Percentiles rank a stretch among this genome's conserved stretches.
These are phyloP conservation scores for Halictus ligatus DNA, from an alignment of 2,888 invertebrate species.

Conservation along the genomic window DNA sequence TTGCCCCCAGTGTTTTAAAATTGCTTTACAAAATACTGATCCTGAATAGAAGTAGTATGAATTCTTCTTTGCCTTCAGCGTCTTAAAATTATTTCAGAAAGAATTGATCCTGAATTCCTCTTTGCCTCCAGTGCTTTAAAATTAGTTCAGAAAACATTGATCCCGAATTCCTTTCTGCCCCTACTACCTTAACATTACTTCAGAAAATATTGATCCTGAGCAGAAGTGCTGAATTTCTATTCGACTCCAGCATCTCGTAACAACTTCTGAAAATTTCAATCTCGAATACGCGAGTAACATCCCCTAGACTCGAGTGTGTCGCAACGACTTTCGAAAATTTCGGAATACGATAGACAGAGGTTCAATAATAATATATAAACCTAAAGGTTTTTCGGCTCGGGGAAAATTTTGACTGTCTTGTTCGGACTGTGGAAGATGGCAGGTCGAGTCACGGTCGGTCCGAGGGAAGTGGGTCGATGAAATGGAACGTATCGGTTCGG, in stretches of 20 bases:
- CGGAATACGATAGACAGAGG: neutral
- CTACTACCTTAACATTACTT: too few species aligned
- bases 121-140: too few species aligned
- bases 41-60: too few species aligned
- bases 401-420: neutral
- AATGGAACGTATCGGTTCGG: constrained; percentile 22
- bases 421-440: neutral
- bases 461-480: constrained; percentile 20
- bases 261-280: neutral
- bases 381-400: neutral
- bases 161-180: too few species aligned
- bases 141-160: too few species aligned
- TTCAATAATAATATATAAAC: neutral
- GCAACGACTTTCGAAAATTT: neutral
- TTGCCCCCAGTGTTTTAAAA: neutral
- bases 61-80: too few species aligned
- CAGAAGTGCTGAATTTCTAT: neutral
- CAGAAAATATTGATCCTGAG: neutral
- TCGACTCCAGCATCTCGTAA: neutral
- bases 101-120: neutral
- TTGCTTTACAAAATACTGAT: neutral
- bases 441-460: constrained; percentile 5
- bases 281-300: too few species aligned
- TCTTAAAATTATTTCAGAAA: neutral
- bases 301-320: neutral